Base-by-base conservation (phyloP, 2,113 vertebrate genomes). In the Pomatostomus ruficeps region DNA sequence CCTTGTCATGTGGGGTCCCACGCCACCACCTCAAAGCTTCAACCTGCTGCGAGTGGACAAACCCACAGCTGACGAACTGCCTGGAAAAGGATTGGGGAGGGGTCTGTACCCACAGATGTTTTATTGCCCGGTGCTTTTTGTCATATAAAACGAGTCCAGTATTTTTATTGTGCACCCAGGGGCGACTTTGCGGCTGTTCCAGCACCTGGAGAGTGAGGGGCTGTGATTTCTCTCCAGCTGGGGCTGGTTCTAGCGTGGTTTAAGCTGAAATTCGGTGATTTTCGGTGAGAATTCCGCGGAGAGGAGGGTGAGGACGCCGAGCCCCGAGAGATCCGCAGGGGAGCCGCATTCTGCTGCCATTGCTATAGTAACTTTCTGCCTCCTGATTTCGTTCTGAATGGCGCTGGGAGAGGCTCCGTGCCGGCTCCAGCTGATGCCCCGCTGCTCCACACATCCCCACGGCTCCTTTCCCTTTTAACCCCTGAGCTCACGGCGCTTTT, bases 311-410 rank as follows among this genome's bases (percentile, higher is more conserved):
- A n/a, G n/a, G n/a, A n/a, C n/a, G n/a, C n/a, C n/a, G n/a, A n/a
- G n/a, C n/a, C n/a, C n/a, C n/a, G n/a, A n/a, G n/a, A n/a, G n/a
- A n/a, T n/a, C n/a, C n/a, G n/a, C n/a, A n/a, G n/a, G n/a, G n/a
- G n/a, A 15, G 35, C 82, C 9, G 67, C 96, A 5, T 93, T 91
- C 77, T 92, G 90, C 23, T 67, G 84, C 94, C 87, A 95, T 96
- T 71, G 95, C 97, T 94, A 95, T 95, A 96, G 97, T 58, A 94
- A 97, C 96, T 95, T 90, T 87, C 25, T 88, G 88, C 86, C 93
- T 68, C 85, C 91, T 54, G 87, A 15, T 89, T 96, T 72, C 29
- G 78, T 83, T 94, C 11, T 81, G 92, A 86, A 92, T 80, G 94
- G 94, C 92, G 26, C 7, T 16, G 91, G 93, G 70, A 48, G 72